Conservation (phyloP, 2,113 vertebrate species). For the Myxocyprinus asiaticus region DNA sequence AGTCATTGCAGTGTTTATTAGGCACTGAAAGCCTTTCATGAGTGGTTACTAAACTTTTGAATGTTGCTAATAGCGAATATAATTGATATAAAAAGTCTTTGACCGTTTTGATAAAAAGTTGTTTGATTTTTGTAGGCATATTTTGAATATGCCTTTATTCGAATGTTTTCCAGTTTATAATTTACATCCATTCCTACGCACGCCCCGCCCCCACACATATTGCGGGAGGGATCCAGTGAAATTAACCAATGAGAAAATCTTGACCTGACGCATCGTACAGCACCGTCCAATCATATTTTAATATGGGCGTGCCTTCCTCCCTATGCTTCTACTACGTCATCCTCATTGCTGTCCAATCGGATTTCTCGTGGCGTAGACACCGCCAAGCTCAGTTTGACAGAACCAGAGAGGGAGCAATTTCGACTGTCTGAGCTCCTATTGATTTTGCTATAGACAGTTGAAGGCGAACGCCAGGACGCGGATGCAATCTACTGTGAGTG, state of each 20-base stretch:
- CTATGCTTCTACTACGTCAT: conserved; percentile 59
- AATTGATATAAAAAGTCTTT: neutral
- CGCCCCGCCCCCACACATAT: conserved; percentile 1
- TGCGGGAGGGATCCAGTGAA: neutral
- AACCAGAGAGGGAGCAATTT: conserved; percentile 58
- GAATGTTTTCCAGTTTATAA: neutral
- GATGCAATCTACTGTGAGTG: conserved; percentile 48
- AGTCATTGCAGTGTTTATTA: neutral
- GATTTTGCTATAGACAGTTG: conserved; percentile 35
- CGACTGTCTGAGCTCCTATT: conserved; percentile 28
- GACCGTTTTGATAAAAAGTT: too few relatives aligned
- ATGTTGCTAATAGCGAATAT: neutral
- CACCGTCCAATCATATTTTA: conserved; percentile 28
- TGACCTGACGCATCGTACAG: neutral
- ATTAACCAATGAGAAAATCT: conserved; percentile 32
- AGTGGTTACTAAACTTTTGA: neutral
- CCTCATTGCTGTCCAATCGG: conserved; percentile 66
- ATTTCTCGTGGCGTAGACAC: conserved; percentile 64
- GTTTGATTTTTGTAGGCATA: neutral
- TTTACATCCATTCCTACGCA: neutral
- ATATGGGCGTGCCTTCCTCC: conserved; percentile 50
- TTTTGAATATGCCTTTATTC: neutral
- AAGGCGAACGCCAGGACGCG: conserved; percentile 12
- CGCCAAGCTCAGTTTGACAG: conserved; percentile 81
- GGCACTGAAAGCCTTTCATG: neutral